These are phyloP conservation scores for Phortica okadai DNA, from an alignment of 2,888 invertebrate species.

Conservation along the genomic window DNA sequence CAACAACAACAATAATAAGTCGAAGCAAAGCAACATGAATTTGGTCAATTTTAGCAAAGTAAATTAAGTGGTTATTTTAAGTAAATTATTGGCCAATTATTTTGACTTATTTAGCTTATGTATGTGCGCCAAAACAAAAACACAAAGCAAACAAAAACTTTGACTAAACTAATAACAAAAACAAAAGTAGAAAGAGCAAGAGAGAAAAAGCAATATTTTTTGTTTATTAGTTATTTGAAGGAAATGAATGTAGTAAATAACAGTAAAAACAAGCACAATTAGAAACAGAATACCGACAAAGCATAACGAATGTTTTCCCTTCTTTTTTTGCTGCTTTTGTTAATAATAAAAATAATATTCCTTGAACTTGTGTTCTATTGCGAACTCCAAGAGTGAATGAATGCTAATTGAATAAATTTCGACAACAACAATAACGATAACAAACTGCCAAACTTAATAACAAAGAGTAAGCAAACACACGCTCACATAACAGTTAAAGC, in stretches of 20 bases:
- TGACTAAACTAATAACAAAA: conserved; percentile 30
- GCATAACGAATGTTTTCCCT: conserved; percentile 47
- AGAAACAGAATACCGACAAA: conserved; percentile 40
- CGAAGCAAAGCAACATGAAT: conserved; percentile 43
- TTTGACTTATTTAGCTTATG: conserved; percentile 63
- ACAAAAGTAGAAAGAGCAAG: too few relatives aligned
- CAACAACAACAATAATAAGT: conserved; percentile 1
- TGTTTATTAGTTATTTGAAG: conserved; percentile 61
- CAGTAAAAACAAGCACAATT: conserved; percentile 35
- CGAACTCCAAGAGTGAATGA: conserved; percentile 50
- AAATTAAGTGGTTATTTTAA: conserved; percentile 65
- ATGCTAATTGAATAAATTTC: conserved; percentile 68
- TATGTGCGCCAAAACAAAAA: conserved; percentile 52
- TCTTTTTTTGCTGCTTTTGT: too few relatives aligned
- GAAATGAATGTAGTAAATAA: conserved; percentile 38
- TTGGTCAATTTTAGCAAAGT: conserved; percentile 53
- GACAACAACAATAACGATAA: conserved; percentile 40
- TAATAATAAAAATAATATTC: too few relatives aligned
- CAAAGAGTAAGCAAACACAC: neutral
- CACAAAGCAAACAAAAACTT: conserved; percentile 10
- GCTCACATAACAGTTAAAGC: too few relatives aligned
- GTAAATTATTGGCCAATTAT: conserved; percentile 69
- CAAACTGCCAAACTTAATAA: conserved; percentile 39
- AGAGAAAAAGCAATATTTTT: conserved; percentile 56
- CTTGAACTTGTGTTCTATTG: too few relatives aligned